Evolutionary conservation across 2,113 vertebrate genomes (phyloP).

Genomic region (Psammodynastes pulverulentus): DNA sequence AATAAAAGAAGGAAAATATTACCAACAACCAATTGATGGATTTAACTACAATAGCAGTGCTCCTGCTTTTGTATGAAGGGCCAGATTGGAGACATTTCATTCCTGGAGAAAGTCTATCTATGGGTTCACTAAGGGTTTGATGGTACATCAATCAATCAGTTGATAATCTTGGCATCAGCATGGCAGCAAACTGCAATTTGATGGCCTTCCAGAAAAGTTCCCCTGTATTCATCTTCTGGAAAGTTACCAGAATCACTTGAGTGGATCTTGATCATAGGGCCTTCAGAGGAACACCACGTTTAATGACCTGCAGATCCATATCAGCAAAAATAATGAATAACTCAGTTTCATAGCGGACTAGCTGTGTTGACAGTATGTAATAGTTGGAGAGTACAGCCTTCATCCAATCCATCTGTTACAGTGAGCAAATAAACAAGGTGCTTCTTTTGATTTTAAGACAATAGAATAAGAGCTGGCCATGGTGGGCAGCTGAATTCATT

Average conservation of each 20-base stretch:
- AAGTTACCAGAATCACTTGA: background rate
- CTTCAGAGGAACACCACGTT: background rate
- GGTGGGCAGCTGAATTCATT: background rate
- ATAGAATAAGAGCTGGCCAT: background rate
- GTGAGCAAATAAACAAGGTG: background rate
- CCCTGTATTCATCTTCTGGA: background rate
- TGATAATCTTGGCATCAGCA: background rate
- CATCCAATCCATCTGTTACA: background rate
- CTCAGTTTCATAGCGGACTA: background rate
- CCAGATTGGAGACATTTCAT: background rate
- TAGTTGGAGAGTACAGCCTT: background rate
- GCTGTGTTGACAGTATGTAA: background rate
- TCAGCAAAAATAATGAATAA: background rate
- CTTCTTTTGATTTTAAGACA: background rate
- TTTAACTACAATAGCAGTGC: background rate
- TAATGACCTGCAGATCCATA: no score
- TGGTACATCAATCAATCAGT: background rate
- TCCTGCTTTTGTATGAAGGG: background rate
- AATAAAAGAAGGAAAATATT: background rate
- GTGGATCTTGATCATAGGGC: no score
- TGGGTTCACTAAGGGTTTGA: background rate
- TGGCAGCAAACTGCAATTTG: background rate
- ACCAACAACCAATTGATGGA: background rate
- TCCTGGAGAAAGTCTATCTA: background rate
- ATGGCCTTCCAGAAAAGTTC: background rate